Conservation (phyloP, 2,113 vertebrate genomes). For the Ctenodactylus gundi region DNA sequence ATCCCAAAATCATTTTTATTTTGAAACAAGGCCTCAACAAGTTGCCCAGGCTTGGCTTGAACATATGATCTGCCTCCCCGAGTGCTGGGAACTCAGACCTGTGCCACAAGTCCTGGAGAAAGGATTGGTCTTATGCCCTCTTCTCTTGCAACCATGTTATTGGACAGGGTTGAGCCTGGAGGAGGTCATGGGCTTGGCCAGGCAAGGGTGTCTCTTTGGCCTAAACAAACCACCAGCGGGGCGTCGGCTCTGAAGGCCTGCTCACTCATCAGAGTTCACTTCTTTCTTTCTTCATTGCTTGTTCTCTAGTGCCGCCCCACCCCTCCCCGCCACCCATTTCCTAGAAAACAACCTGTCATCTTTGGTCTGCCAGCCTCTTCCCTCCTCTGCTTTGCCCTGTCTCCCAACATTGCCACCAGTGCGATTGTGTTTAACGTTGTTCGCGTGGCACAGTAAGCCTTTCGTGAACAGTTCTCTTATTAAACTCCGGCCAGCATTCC, state of each 20-base stretch:
- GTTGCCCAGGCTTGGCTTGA: too few relatives aligned
- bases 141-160: not conserved
- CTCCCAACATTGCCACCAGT: not conserved
- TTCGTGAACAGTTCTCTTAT: not conserved
- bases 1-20: too few relatives aligned
- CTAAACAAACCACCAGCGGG: too few relatives aligned
- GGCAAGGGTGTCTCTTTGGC: not conserved
- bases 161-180: not conserved
- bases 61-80: too few relatives aligned
- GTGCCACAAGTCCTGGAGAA: too few relatives aligned
- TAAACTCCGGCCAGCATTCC: not conserved
- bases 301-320: not conserved
- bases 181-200: not conserved
- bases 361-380: not conserved
- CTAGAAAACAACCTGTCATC: not conserved
- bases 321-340: not conserved
- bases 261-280: rapidly evolving
- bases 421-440: rapidly evolving
- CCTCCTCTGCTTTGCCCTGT: not conserved
- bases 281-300: not conserved
- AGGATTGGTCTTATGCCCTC: not conserved
- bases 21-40: too few relatives aligned
- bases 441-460: not conserved
- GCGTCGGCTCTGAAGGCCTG: too few relatives aligned
- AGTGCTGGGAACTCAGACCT: too few relatives aligned